Evolutionary conservation across 2,797 vertebrate species (phyloP).

Genomic region (Gallinago solitaria): DNA sequence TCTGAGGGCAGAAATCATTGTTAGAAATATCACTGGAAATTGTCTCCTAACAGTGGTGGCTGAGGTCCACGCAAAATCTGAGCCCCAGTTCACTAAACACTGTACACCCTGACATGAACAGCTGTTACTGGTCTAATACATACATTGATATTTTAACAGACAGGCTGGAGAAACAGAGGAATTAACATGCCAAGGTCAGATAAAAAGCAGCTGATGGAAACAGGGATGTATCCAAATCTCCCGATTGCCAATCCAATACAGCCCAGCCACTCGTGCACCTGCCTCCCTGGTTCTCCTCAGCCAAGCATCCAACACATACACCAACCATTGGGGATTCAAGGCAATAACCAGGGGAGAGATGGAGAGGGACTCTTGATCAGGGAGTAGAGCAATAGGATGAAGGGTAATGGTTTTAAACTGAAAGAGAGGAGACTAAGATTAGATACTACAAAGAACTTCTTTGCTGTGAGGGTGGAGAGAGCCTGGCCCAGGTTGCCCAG

Average conservation of each 20-base stretch:
- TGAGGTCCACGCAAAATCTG: not conserved
- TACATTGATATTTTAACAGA: not conserved
- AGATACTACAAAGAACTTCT: too few relatives aligned
- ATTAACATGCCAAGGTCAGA: not conserved
- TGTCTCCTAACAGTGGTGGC: not conserved
- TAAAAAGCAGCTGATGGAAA: not conserved
- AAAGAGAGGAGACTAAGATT: too few relatives aligned
- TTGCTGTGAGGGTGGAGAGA: too few relatives aligned
- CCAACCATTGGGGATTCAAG: not conserved
- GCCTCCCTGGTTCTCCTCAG: not conserved
- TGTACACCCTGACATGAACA: fast-evolving
- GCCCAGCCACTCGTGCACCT: not conserved
- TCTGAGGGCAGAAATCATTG: not conserved
- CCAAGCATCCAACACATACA: not conserved
- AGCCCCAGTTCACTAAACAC: not conserved
- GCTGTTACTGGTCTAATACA: not conserved
- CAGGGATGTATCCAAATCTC: not conserved
- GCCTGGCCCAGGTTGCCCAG: too few relatives aligned
- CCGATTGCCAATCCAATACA: not conserved
- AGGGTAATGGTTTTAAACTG: too few relatives aligned
- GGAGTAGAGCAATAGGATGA: too few relatives aligned
- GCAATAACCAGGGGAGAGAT: not conserved
- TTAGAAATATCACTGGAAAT: not conserved
- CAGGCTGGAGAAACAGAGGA: not conserved
- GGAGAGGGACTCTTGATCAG: too few relatives aligned